These are phyloP conservation scores for Pocillopora damicornis DNA, from an alignment of 64 coral and sea anemone species.

Conservation along the genomic window DNA sequence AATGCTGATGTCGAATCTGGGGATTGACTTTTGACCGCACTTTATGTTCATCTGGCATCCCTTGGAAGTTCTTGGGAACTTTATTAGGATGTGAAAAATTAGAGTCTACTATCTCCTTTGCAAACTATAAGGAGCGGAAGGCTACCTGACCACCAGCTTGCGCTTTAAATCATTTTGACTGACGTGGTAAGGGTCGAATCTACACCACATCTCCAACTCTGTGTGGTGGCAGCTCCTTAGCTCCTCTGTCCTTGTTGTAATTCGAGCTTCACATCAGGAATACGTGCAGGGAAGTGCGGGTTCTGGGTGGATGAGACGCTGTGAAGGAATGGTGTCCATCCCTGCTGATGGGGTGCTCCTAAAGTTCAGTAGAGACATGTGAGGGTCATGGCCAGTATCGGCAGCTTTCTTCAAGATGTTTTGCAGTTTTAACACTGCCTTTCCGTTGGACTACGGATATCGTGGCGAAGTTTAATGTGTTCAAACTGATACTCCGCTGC, in stretches of 20 bases:
- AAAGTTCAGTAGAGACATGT: conserved; percentile 1
- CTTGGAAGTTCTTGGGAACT: neutral
- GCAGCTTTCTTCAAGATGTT: neutral
- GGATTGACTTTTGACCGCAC: neutral
- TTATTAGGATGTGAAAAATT: neutral
- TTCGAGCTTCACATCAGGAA: too few relatives aligned
- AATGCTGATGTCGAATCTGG: neutral
- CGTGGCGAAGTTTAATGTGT: too few relatives aligned
- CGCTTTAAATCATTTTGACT: neutral
- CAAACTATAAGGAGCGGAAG: neutral
- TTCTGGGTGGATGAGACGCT: neutral
- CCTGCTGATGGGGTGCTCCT: neutral
- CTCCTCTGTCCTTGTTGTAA: too few relatives aligned
- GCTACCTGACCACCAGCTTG: neutral
- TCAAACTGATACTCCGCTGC: too few relatives aligned
- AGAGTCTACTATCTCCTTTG: neutral
- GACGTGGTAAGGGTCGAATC: neutral
- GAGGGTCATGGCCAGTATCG: neutral
- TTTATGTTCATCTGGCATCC: neutral
- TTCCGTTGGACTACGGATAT: too few relatives aligned
- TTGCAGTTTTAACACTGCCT: too few relatives aligned
- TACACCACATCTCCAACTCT: neutral
- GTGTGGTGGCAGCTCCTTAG: neutral
- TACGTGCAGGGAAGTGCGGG: too few relatives aligned
- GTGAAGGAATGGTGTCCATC: neutral